Conservation (phyloP, 2,797 vertebrate species). For the Morelia viridis region DNA sequence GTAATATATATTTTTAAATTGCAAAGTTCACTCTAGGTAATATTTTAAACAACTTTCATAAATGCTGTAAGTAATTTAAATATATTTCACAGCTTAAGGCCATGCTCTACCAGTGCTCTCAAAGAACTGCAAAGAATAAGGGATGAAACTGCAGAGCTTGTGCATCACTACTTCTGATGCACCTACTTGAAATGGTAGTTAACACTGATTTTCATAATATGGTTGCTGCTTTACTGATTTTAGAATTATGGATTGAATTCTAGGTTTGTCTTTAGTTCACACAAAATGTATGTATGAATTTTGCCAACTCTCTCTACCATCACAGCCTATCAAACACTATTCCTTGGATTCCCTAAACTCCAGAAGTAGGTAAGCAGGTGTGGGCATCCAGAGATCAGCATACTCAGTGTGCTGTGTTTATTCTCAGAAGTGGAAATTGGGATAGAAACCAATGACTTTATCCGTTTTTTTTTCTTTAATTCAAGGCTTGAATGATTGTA, state of each 20-base stretch:
- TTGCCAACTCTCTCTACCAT: neutral
- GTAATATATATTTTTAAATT: too few relatives aligned
- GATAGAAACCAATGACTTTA: neutral
- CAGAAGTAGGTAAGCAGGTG: neutral
- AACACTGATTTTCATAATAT: neutral
- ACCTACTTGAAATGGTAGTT: neutral
- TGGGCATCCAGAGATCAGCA: neutral
- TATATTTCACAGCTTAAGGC: slow-evolving; percentile 31
- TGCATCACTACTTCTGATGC: neutral
- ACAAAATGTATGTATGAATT: neutral
- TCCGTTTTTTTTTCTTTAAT: neutral
- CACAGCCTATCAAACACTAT: neutral
- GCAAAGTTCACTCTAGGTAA: too few relatives aligned
- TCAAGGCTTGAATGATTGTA: neutral
- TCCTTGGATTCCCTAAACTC: neutral
- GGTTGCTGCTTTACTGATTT: neutral
- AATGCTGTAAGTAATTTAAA: slow-evolving; percentile 10
- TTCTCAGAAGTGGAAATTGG: neutral
- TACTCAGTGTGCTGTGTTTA: neutral
- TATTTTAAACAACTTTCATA: slow-evolving; percentile 1
- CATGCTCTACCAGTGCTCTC: too few relatives aligned
- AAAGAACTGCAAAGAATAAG: too few relatives aligned
- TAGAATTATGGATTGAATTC: slow-evolving; percentile 5
- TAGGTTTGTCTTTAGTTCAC: neutral
- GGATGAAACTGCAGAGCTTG: neutral